Conservation (phyloP, 2,888 invertebrate species). For the Metalampra italica region DNA sequence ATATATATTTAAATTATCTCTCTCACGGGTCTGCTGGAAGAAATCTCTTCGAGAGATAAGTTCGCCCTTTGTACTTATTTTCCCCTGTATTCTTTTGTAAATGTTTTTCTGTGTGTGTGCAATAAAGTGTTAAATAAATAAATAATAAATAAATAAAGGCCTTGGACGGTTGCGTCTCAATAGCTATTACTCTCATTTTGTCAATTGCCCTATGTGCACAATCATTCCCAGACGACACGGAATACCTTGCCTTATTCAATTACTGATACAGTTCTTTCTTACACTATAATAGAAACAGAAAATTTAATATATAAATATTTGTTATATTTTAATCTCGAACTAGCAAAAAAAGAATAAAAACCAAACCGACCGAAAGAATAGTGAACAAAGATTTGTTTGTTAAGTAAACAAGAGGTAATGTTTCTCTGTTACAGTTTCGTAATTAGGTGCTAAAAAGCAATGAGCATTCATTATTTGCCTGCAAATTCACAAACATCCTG, state of each 20-base stretch:
- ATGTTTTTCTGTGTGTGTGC: too few species aligned
- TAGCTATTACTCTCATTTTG: slow-evolving; percentile 63
- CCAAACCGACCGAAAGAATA: too few species aligned
- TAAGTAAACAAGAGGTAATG: background rate
- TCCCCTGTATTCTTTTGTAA: too few species aligned
- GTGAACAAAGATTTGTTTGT: background rate
- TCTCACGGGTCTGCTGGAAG: too few species aligned
- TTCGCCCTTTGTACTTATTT: too few species aligned
- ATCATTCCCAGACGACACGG: slow-evolving; percentile 25
- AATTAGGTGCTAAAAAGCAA: background rate
- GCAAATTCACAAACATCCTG: background rate
- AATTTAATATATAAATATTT: too few species aligned
- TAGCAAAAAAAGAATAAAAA: too few species aligned
- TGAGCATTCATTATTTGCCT: background rate
- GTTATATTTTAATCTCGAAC: too few species aligned
- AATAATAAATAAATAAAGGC: background rate
- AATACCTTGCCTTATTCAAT: slow-evolving; percentile 21
- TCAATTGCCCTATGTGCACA: slow-evolving; percentile 49
- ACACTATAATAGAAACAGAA: too few species aligned
- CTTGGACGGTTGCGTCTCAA: slow-evolving; percentile 24
- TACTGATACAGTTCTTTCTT: slow-evolving; percentile 3
- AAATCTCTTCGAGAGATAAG: too few species aligned
- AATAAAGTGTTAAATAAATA: too few species aligned
- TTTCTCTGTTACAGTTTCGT: background rate
- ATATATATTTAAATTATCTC: too few species aligned